phyloP scores from a whole-genome alignment of 2,113 vertebrate genomes.

The Trogon surrucura region DNA sequence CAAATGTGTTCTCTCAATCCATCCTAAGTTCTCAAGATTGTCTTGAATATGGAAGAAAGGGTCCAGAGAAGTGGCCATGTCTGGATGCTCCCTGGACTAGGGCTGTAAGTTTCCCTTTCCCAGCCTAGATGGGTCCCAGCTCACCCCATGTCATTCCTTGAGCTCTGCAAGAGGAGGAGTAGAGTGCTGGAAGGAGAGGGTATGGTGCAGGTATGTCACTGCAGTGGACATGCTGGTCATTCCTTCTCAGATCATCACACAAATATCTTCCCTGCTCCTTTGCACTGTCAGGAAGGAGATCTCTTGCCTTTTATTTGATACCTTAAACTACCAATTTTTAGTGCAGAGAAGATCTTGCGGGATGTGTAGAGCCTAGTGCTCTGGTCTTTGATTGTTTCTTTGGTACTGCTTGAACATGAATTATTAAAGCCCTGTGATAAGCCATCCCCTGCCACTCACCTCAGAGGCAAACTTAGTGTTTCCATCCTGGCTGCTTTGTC shows the following conservation, averaged over 20 bases:
- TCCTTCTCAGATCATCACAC: background rate
- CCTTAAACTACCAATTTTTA: background rate
- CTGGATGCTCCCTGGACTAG: no score
- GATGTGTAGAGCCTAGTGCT: background rate
- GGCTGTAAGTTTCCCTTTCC: background rate
- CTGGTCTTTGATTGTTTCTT: background rate
- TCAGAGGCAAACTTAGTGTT: background rate
- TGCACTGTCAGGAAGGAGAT: background rate
- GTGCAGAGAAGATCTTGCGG: background rate
- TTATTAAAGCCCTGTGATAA: background rate
- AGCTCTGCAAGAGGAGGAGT: background rate
- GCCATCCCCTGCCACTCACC: background rate
- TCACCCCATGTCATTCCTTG: background rate
- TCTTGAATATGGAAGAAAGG: background rate
- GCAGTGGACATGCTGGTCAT: no score
- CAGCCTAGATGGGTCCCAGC: background rate
- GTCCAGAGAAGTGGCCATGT: background rate
- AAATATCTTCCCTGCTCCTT: background rate
- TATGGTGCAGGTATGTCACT: no score
- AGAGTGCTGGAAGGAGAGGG: background rate
- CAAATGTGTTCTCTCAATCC: background rate
- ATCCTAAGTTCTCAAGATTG: background rate
- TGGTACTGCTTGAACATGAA: background rate
- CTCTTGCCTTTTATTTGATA: background rate
- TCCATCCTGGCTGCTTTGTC: slow-evolving; percentile 1